phyloP scores from a whole-genome alignment of 2,888 invertebrate species.

The Iphiclides podalirius region DNA sequence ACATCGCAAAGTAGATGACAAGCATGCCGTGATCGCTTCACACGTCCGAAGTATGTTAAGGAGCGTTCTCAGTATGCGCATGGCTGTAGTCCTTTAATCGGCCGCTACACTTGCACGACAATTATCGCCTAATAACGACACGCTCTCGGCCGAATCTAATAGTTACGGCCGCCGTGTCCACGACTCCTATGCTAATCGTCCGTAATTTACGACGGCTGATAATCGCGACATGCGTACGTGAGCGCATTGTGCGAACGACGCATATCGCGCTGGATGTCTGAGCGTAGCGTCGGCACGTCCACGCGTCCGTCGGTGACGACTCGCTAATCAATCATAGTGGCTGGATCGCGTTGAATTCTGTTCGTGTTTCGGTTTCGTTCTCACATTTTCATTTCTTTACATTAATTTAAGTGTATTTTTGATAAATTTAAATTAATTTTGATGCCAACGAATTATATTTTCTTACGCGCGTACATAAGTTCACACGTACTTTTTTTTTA shows the following conservation, averaged over 20 bases:
- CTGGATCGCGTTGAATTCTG: conserved; percentile 17
- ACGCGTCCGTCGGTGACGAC: conserved; percentile 44
- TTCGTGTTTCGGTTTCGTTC: background rate
- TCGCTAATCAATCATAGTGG: conserved; percentile 45
- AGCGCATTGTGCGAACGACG: conserved; percentile 62
- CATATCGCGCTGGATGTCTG: conserved; percentile 34
- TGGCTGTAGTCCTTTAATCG: conserved; percentile 70
- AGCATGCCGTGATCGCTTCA: too few relatives aligned
- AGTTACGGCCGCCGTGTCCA: conserved; percentile 63
- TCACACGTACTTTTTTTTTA: too few relatives aligned
- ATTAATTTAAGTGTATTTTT: too few relatives aligned
- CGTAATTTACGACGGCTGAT: conserved; percentile 74
- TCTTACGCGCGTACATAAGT: too few relatives aligned
- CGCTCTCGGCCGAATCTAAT: conserved; percentile 67
- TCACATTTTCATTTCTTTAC: background rate
- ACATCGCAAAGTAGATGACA: too few relatives aligned
- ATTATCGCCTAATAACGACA: conserved; percentile 74
- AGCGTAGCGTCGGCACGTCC: conserved; percentile 35
- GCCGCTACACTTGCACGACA: conserved; percentile 68
- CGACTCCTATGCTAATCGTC: conserved; percentile 73
- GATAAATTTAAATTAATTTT: too few relatives aligned
- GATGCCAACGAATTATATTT: too few relatives aligned
- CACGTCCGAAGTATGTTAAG: too few relatives aligned
- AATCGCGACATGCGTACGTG: conserved; percentile 75
- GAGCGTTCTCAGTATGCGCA: conserved; percentile 46